Base-by-base conservation (phyloP, 2,888 invertebrate species). In the Monochamus alternatus region DNA sequence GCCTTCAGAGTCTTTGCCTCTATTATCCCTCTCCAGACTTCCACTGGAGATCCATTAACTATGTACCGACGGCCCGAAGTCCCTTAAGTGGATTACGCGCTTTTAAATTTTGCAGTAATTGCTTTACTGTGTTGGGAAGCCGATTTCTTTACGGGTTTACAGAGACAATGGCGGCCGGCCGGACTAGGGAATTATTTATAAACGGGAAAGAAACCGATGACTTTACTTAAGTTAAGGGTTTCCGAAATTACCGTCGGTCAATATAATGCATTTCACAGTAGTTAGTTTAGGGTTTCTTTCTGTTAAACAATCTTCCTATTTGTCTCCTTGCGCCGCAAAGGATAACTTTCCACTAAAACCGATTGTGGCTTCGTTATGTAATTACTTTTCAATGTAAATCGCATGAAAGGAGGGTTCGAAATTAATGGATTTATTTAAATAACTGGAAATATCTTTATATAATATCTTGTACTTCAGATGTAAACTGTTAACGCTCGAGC, bases 41-140 rank as follows among this genome's bases (percentile, higher is more conserved):
- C 73, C 76, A 75, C 76, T 76, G 73, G 75, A 80, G 79, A 81
- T 83, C 84, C 84, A 85, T 85, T 84, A 85, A 85, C 85, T 83
- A 84, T 83, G 83, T 83, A 82, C 81, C 75, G 77, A 68, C 79
- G 74, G 78, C 78, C 64, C 81, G 80, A 81, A 84, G 81, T 85
- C 86, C 85, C 86, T 83, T 86, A 86, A 87, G 87, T 86, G 86
- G 87, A 81, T 82, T 85, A 85, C 79, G 79, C 77, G 81, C 83
- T 85, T 82, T 84, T 84, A 84, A 87, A 87, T 85, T 84, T 85
- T 85, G 82, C 84, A 84, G 86, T 86, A 85, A 86, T 86, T 86
- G 86, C 85, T 85, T 86, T 71, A 59, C 70, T 71, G 70, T 71
- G 70, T 71, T 52, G 70, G 70, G 47, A 71, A 63, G 77, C 78